These are phyloP conservation scores for Agriopis leucophaearia DNA, from an alignment of 2,888 invertebrate genomes.

Conservation along the genomic window DNA sequence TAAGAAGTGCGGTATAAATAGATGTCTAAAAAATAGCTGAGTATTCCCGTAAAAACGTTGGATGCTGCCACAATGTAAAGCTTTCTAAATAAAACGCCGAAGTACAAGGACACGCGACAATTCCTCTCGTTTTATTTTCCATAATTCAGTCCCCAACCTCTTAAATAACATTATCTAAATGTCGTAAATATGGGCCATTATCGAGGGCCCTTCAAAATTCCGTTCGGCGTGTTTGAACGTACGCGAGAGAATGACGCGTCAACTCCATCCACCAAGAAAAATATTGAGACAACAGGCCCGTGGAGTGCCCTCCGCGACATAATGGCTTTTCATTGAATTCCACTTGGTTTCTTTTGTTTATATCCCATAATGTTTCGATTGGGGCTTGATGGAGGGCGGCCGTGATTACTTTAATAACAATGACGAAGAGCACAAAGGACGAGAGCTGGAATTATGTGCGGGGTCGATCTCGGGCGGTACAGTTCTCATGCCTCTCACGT, in stretches of 20 bases:
- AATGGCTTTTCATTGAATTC: conserved; percentile 86
- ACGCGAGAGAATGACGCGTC: conserved; percentile 81
- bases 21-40: neutral
- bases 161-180: conserved; percentile 82
- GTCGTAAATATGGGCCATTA: conserved; percentile 84
- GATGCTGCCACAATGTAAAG: conserved; percentile 52
- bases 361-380: conserved; percentile 86
- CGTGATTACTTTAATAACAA: conserved; percentile 86
- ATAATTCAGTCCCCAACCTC: conserved; percentile 72
- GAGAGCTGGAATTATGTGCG: conserved; percentile 80
- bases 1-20: neutral
- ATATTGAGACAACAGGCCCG: conserved; percentile 83
- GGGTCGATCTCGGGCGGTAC: conserved; percentile 72
- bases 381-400: conserved; percentile 81
- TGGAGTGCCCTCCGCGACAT: conserved; percentile 82
- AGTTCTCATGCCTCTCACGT: conserved; percentile 84
- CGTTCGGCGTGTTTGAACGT: conserved; percentile 80
- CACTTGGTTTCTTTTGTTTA: conserved; percentile 85
- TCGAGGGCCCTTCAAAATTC: conserved; percentile 82
- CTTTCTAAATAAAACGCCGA: conserved; percentile 29
- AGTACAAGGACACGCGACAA: conserved; percentile 60
- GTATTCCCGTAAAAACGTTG: neutral
- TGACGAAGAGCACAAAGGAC: conserved; percentile 81
- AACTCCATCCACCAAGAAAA: conserved; percentile 82
- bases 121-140: conserved; percentile 70